Percentiles rank a stretch among this genome's conserved stretches.
These are phyloP conservation scores for Papilio dardanus DNA, from an alignment of 1,140 invertebrate genomes.

Conservation along the genomic window DNA sequence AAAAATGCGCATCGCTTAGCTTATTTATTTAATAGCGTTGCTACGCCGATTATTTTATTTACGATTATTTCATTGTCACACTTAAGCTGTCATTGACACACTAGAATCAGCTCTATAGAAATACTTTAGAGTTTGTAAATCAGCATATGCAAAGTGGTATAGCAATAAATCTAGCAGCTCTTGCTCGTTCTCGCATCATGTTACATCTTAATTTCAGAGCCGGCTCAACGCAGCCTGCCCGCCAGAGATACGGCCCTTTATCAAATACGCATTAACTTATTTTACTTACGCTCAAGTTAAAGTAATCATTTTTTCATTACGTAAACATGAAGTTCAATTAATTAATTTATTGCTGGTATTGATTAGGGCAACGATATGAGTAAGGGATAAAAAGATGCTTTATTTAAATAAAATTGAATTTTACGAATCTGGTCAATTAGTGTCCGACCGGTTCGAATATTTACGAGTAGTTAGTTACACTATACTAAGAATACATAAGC, in stretches of 20 bases:
- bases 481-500: no score
- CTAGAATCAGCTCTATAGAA: conserved; percentile 53
- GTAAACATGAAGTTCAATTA: conserved; percentile 64
- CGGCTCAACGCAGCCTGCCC: conserved; percentile 75
- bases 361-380: background rate
- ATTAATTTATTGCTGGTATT: conserved; percentile 59
- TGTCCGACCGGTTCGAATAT: no score
- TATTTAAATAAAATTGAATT: no score
- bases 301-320: conserved; percentile 62
- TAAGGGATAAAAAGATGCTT: background rate
- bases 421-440: no score
- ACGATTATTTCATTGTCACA: conserved; percentile 45
- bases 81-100: conserved; percentile 45
- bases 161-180: conserved; percentile 83
- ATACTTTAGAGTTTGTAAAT: conserved; percentile 79
- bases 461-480: no score
- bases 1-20: conserved; percentile 27
- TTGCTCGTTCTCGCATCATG: conserved; percentile 84
- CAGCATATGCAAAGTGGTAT: conserved; percentile 84
- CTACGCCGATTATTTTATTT: background rate
- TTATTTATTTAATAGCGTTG: conserved; percentile 24
- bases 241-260: conserved; percentile 80
- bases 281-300: conserved; percentile 73
- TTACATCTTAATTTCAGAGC: conserved; percentile 84
- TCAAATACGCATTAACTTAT: conserved; percentile 79